Base-by-base conservation (phyloP, 2,888 invertebrate species). In the Ceraclea dissimilis region DNA sequence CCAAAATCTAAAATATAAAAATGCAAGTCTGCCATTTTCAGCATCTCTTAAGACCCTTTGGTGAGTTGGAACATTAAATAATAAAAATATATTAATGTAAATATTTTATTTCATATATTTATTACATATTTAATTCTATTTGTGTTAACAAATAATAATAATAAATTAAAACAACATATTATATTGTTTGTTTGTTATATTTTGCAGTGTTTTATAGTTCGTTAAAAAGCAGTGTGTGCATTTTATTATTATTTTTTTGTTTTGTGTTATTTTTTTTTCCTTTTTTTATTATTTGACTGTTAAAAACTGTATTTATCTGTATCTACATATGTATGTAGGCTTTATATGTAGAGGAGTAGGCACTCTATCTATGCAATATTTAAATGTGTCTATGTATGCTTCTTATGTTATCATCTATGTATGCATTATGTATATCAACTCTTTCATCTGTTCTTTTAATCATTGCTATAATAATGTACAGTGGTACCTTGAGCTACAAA, bases 21-120 rank as follows among this genome's bases (percentile, higher is more conserved):
- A 78, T 78, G 78, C 78, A 78, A 72, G 78, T 78, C 72, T 78
- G 78, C 74, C 78, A 78, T 76, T 78, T 78, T 76, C 78, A 78
- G 70, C 78, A 78, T 66, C 76, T 78, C 59, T 67, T 78, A 67
- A 71, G 77, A 69, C 78, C 76, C 70, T 75, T 77, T 71, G 78
- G 78, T 78, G 72, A 78, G 78, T 78, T 56, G n/a, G 34, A 11
- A 17, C 17, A 17, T 33, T 10, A 26, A 26, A 26, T 26, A 20
- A 49, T n/a, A 17, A 43, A 17, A 43, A 13, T 22, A 49, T n/a
- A 20, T 51, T 51, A 34, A 39, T 39, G 18, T 20, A 34, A 13
- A 34, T 18, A 51, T 20, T 39, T 26, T 19, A 17, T 13, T 26
- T 21, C 44, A 17, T 21, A 46, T 21, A 20, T 44, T 52, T 52